Conservation (phyloP, 2,888 invertebrate species). For the Ceramica pisi region DNA sequence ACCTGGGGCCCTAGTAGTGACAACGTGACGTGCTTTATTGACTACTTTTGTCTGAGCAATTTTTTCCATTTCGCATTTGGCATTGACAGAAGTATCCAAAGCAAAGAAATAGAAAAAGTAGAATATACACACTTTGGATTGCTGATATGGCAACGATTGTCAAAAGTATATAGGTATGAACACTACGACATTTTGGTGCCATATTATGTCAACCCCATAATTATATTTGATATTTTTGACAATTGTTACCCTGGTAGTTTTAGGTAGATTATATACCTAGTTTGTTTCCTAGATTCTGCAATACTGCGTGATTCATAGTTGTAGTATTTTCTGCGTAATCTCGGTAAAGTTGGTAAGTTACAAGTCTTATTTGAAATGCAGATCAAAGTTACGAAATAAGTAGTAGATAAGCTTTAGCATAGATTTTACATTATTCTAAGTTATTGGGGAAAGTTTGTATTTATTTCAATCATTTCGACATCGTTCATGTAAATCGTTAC, state of each 20-base stretch:
- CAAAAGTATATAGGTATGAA: background rate
- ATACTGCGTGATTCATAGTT: constrained; percentile 47
- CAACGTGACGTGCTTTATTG: background rate
- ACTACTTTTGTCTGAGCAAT: background rate
- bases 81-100: background rate
- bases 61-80: background rate
- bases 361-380: constrained; percentile 40
- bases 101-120: no score
- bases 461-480: background rate
- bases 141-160: background rate
- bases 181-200: no score
- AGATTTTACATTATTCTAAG: constrained; percentile 3
- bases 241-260: background rate
- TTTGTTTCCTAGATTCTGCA: constrained; percentile 45
- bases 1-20: background rate
- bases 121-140: background rate
- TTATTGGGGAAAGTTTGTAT: constrained; percentile 6
- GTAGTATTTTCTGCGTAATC: constrained; percentile 45
- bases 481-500: background rate
- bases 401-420: background rate
- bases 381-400: constrained; percentile 33
- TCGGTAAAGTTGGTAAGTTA: constrained; percentile 33
- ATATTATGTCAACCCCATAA: no score
- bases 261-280: constrained; percentile 1
- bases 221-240: background rate